phyloP scores from a whole-genome alignment of 2,113 vertebrate genomes.

The Apteryx mantelli region DNA sequence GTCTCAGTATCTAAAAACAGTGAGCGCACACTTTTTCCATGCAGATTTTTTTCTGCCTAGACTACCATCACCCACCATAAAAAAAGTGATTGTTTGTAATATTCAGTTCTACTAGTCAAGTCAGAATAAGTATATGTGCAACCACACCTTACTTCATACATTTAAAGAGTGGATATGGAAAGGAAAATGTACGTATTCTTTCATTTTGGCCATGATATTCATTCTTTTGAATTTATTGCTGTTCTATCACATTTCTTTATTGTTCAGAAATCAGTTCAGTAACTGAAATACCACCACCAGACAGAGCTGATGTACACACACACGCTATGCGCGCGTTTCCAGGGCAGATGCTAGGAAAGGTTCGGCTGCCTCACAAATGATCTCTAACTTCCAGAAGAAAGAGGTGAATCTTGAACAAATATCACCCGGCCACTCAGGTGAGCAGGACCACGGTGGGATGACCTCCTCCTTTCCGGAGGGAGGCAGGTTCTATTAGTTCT shows the following conservation, averaged over 20 bases:
- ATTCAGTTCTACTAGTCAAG: background rate
- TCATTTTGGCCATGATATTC: background rate
- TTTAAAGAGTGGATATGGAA: background rate
- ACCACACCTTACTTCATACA: background rate
- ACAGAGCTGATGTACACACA: background rate
- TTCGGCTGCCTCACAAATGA: background rate
- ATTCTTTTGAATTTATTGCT: background rate
- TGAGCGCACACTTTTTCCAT: background rate
- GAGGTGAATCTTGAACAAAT: background rate
- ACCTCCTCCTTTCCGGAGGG: background rate
- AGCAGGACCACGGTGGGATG: background rate
- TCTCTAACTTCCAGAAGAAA: background rate
- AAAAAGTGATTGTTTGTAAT: background rate
- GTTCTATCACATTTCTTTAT: background rate
- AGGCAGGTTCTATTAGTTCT: background rate
- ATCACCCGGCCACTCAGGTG: background rate
- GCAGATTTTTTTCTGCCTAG: background rate
- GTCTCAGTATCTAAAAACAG: background rate
- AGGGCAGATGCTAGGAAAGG: background rate
- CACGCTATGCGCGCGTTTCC: rapidly evolving
- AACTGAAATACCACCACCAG: background rate
- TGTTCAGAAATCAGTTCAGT: background rate
- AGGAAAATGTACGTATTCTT: background rate
- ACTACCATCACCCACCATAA: background rate
- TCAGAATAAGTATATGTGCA: rapidly evolving